Percentiles rank a stretch among this genome's conserved stretches.
Evolutionary conservation across 2,888 invertebrate species (phyloP).

Genomic region (Fragum fragum): DNA sequence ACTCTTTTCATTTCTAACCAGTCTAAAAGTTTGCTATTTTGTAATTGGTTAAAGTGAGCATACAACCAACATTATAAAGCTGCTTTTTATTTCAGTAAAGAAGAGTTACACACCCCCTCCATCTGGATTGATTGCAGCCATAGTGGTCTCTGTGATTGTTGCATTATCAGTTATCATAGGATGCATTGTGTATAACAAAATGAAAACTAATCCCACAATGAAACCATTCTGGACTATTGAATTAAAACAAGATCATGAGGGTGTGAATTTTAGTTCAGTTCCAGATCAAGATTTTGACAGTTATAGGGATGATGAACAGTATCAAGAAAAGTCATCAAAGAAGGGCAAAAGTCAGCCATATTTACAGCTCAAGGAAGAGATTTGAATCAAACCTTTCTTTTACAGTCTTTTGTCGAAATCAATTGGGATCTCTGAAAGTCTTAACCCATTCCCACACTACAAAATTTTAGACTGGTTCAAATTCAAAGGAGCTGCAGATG

Average conservation of each 20-base stretch:
- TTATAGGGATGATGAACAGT: conserved; percentile 69
- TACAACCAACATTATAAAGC: too few relatives aligned
- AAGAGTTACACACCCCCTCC: conserved; percentile 27
- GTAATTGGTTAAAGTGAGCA: too few relatives aligned
- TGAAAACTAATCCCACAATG: conserved; percentile 63
- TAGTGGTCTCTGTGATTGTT: conserved; percentile 71
- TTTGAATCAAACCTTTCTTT: conserved; percentile 28
- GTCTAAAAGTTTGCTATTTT: too few relatives aligned
- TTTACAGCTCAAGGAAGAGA: conserved; percentile 65
- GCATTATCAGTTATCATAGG: conserved; percentile 71
- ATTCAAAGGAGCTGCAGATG: too few relatives aligned
- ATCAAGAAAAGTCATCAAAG: conserved; percentile 70
- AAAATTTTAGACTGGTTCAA: too few relatives aligned
- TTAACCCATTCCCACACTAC: too few relatives aligned
- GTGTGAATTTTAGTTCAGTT: conserved; percentile 80
- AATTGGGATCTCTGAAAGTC: too few relatives aligned
- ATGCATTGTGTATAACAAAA: conserved; percentile 72
- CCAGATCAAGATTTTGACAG: conserved; percentile 75
- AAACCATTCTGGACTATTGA: conserved; percentile 83
- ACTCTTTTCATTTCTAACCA: too few relatives aligned
- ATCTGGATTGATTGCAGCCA: conserved; percentile 71
- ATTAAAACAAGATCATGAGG: conserved; percentile 80
- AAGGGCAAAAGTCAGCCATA: conserved; percentile 55
- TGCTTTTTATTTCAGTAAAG: conserved; percentile 12
- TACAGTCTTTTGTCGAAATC: too few relatives aligned